phyloP scores from a whole-genome alignment of 2,888 invertebrate genomes.

The Pterobdella sp. region DNA sequence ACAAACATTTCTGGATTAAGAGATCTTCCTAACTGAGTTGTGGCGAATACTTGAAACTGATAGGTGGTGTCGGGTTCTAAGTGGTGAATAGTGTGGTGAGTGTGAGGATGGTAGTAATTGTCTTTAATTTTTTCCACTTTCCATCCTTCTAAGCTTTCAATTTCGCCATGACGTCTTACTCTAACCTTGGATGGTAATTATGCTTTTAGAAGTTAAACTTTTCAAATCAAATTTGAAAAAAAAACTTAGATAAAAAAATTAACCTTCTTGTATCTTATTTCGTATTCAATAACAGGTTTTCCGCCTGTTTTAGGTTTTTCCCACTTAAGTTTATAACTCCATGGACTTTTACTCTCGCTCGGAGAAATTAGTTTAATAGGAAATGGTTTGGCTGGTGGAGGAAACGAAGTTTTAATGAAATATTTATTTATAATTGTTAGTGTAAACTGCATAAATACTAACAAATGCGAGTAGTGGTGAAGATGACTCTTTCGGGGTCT shows the following conservation, averaged over 20 bases:
- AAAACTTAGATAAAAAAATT: no score
- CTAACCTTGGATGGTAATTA: slow-evolving; percentile 19
- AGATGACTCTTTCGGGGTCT: slow-evolving; percentile 18
- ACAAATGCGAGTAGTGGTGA: slow-evolving; percentile 33
- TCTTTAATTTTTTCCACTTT: slow-evolving; percentile 27
- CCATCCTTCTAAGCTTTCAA: slow-evolving; percentile 35
- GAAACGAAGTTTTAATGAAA: neutral
- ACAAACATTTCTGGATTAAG: slow-evolving; percentile 31
- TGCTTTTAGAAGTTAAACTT: neutral
- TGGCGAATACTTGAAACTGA: slow-evolving; percentile 35
- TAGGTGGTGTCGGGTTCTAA: slow-evolving; percentile 34
- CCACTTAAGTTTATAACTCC: slow-evolving; percentile 38
- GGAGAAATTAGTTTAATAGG: slow-evolving; percentile 29
- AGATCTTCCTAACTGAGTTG: slow-evolving; percentile 36
- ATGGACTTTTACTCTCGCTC: slow-evolving; percentile 27
- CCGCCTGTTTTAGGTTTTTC: slow-evolving; percentile 40
- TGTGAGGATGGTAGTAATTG: slow-evolving; percentile 31
- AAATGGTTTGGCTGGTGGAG: slow-evolving; percentile 32
- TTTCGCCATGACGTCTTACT: slow-evolving; percentile 19
- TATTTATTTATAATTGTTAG: neutral
- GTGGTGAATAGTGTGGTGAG: slow-evolving; percentile 30
- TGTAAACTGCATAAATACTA: neutral
- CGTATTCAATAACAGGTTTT: slow-evolving; percentile 37
- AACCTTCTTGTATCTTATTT: slow-evolving; percentile 38
- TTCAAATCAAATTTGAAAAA: no score